phyloP scores from a whole-genome alignment of 1,140 invertebrate species.

The Danaus melanippus region DNA sequence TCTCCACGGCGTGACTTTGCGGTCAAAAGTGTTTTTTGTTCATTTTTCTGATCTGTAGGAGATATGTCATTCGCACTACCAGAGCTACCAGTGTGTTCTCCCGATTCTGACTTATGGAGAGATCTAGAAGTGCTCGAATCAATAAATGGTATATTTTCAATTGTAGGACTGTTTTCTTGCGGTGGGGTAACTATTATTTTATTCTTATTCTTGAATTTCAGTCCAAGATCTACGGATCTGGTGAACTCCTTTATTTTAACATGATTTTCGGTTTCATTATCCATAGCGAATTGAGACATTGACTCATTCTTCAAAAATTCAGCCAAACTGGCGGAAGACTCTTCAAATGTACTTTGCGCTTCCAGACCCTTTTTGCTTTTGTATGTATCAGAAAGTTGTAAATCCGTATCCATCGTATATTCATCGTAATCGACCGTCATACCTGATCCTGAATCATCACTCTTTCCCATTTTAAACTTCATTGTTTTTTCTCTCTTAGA shows the following conservation, averaged over 20 bases:
- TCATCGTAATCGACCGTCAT: slow-evolving; percentile 77
- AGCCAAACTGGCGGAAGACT: slow-evolving; percentile 63
- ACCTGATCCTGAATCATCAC: slow-evolving; percentile 76
- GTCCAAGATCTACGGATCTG: slow-evolving; percentile 40
- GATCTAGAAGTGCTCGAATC: slow-evolving; percentile 59
- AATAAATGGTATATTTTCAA: slow-evolving; percentile 68
- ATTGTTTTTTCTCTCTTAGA: slow-evolving; percentile 48
- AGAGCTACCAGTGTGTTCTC: slow-evolving; percentile 62
- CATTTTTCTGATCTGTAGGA: slow-evolving; percentile 52
- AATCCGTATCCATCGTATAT: slow-evolving; percentile 67
- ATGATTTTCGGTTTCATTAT: slow-evolving; percentile 50
- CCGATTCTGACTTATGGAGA: slow-evolving; percentile 54
- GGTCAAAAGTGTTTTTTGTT: slow-evolving; percentile 57
- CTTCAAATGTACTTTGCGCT: slow-evolving; percentile 67
- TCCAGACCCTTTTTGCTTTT: slow-evolving; percentile 46
- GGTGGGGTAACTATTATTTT: slow-evolving; percentile 71
- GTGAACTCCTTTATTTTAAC: slow-evolving; percentile 32
- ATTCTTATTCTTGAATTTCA: slow-evolving; percentile 70
- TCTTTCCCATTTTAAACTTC: slow-evolving; percentile 61
- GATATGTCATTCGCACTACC: slow-evolving; percentile 59
- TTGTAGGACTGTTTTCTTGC: slow-evolving; percentile 69
- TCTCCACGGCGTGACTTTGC: slow-evolving; percentile 65
- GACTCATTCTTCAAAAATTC: slow-evolving; percentile 68
- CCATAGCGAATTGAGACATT: slow-evolving; percentile 52
- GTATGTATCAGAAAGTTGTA: slow-evolving; percentile 45